Evolutionary conservation across 2,888 invertebrate species (phyloP).

Genomic region (Globia sparganii): DNA sequence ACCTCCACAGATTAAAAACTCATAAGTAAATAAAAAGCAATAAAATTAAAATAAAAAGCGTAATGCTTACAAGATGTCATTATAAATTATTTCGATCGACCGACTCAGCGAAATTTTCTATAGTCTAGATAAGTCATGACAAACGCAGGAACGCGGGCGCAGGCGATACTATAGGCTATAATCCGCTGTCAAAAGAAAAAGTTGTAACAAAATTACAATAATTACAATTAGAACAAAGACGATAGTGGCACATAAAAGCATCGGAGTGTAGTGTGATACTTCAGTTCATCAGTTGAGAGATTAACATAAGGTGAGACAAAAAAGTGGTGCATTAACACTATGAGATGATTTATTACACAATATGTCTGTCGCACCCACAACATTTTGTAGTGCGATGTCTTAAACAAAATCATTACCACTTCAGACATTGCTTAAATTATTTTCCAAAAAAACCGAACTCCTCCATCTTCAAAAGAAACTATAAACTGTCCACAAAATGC

Average conservation of each 20-base stretch:
- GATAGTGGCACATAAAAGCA: not conserved
- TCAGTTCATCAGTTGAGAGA: not conserved
- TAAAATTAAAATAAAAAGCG: not conserved
- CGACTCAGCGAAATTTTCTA: not conserved
- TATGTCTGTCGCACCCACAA: not conserved
- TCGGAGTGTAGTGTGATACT: too few relatives aligned
- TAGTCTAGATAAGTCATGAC: rapidly evolving
- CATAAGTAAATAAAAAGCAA: not conserved
- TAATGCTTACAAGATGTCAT: not conserved
- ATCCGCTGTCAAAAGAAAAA: not conserved
- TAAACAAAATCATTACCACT: not conserved
- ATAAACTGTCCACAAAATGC: conserved; percentile 28
- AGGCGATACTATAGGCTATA: not conserved
- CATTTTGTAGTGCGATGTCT: not conserved
- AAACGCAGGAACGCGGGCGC: not conserved
- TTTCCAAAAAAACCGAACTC: not conserved
- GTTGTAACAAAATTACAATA: not conserved
- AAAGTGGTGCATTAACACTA: not conserved
- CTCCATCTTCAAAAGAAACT: not conserved
- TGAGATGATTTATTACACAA: not conserved
- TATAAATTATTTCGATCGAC: not conserved
- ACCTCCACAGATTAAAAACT: not conserved
- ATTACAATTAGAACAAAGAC: not conserved
- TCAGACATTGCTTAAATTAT: not conserved
- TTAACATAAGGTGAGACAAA: not conserved